Conservation (phyloP, 2,797 vertebrate species). For the Lepilemur ruficaudatus region DNA sequence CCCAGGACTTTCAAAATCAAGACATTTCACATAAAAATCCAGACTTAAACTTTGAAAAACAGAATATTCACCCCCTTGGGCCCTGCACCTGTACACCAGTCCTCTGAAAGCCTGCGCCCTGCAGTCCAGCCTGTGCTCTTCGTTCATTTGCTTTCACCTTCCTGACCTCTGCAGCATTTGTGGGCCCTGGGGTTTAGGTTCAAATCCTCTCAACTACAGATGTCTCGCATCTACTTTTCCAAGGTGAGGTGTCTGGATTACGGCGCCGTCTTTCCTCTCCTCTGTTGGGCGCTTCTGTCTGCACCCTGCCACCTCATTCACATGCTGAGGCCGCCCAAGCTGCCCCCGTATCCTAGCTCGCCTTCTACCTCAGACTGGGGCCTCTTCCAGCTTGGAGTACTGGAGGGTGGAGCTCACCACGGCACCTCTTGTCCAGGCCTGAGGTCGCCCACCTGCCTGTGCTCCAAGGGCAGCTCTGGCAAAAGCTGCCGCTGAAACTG, state of each 20-base stretch:
- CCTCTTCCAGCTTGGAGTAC: background rate
- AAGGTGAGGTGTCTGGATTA: background rate
- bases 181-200: background rate
- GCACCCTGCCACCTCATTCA: too few relatives aligned
- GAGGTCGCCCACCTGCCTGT: background rate
- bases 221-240: background rate
- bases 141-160: background rate
- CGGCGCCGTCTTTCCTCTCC: background rate
- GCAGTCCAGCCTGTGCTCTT: accelerated
- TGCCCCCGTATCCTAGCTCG: background rate
- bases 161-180: background rate
- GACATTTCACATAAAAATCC: background rate
- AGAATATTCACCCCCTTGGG: background rate
- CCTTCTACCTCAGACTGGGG: background rate
- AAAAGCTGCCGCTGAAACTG: background rate
- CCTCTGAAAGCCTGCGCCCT: background rate
- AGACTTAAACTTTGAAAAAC: background rate
- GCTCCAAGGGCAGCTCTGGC: background rate
- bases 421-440: background rate
- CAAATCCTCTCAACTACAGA: background rate
- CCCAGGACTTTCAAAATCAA: background rate
- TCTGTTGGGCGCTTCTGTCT: background rate
- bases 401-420: background rate
- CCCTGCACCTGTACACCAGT: accelerated
- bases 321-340: accelerated